A percentile compares a stretch with the other conserved stretches of the same genome.
Evolutionary conservation across 2,888 invertebrate species (phyloP).

Genomic region (Branchellion lobata): DNA sequence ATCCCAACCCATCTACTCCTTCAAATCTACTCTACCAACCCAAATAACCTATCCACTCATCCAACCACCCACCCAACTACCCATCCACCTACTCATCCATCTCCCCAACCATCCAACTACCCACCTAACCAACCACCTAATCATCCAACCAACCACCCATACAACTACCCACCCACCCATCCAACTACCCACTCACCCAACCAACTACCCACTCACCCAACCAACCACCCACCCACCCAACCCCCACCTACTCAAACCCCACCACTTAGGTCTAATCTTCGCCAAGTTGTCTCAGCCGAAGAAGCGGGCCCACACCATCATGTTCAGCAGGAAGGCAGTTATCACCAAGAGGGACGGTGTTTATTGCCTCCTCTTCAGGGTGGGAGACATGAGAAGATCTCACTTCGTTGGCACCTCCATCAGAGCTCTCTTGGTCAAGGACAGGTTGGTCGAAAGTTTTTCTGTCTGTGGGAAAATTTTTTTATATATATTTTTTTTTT

Average conservation of each 20-base stretch:
- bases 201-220: conserved; percentile 82
- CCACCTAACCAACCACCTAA: too few relatives aligned
- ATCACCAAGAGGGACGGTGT: conserved; percentile 69
- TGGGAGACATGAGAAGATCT: conserved; percentile 61
- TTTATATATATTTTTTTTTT: not conserved
- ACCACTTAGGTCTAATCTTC: conserved; percentile 76
- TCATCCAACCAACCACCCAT: too few relatives aligned
- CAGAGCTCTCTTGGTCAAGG: conserved; percentile 49
- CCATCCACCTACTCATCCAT: too few relatives aligned
- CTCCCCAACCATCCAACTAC: too few relatives aligned
- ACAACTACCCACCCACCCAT: too few relatives aligned
- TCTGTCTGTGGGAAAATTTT: not conserved
- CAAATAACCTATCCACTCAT: too few relatives aligned
- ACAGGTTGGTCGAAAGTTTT: conserved; percentile 44
- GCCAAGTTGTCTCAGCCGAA: conserved; percentile 81
- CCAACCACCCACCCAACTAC: too few relatives aligned
- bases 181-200: too few relatives aligned
- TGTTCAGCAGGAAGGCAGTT: conserved; percentile 86
- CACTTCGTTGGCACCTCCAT: conserved; percentile 50
- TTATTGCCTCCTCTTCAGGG: conserved; percentile 60
- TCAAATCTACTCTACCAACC: too few relatives aligned
- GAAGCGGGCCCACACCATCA: conserved; percentile 86
- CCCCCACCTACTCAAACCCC: conserved; percentile 75
- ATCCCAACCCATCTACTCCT: too few relatives aligned
- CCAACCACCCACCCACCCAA: conserved; percentile 86